Base-by-base conservation (phyloP, 2,797 vertebrate species). In the Phrynocephalus vlangalii region DNA sequence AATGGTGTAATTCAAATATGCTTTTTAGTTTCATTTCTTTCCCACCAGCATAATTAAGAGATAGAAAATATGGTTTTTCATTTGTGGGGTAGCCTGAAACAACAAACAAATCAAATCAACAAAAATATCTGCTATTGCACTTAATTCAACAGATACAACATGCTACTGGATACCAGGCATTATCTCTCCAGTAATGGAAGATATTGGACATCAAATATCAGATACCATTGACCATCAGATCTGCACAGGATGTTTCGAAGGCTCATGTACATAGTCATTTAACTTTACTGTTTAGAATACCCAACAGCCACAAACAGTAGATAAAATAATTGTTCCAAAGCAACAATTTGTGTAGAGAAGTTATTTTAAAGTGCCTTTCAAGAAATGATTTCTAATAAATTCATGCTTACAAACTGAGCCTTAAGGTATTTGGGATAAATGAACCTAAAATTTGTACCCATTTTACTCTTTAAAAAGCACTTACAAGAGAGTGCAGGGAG, bases 391-490 rank as follows among this genome's bases (percentile, higher is more conserved):
- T 81, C 90, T 56, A 86, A n/a, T 24, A 89, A 80, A 67, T 11
- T 84, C 1, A 75, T 7, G 28, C 38, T 68, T 86, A 50, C 0
- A 80, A 33, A 16, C 6, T n/a, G 13, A 20, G 56, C 18, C 28
- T 72, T 89, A 88, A 89, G 0, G 13, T 86, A 52, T 79, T 91
- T 86, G 78, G 11, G 89, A 91, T 75, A 3, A 75, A 50, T 52
- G 86, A 1, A 75, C 86, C 86, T 83, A 83, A 8, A 72, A 11
- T 84, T 77, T 71, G 63, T 5, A 24, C 3, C 63, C 3, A 10
- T 87, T 92, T 91, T 82, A 52, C 26, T 26, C 85, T 81, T 86
- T 81, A 38, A 60, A 66, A 6, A 2, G 28, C 79, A 30, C 71
- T 87, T 78, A 91, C 71, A 79, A 33, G 87, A 1, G 60, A 90